Evolutionary conservation across 2,797 vertebrate species (phyloP), one percentile per base, ranked within the genome.

Genomic region (Aphelocoma californica): DNA sequence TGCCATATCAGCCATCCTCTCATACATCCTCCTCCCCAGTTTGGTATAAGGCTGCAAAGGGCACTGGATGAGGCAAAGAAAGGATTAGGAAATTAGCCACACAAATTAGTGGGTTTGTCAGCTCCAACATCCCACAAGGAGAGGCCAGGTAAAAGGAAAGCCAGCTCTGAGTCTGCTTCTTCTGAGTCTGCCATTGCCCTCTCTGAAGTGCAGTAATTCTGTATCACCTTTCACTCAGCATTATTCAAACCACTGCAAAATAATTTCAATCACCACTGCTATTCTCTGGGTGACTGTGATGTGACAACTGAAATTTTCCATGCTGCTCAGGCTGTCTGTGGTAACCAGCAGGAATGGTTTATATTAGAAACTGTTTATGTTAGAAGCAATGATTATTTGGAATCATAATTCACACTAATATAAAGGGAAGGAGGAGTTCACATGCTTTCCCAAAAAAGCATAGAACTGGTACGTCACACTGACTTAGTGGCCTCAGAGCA

Each of bases 321-420:
- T 88, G 89, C 53, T 0, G 0, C 56, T 69, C 25, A 28, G 71
- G 42, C 90, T 62, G 65, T 13, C 88, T 78, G 91, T 65, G 60
- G 79, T 54, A 93, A 88, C 56, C 34, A 90, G 73, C 44, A 47
- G n/a, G 88, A 74, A 92, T 40, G 72, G 90, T 95, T 97, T 94
- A 75, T 69, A 86, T 81, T 84, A 96, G 45, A 93, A 94, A 83
- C 71, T 95, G 83, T 95, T 96, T 96, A 94, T 74, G 70, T 90
- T 91, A 82, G 61, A 86, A 86, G 74, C n/a, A 81, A 40, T 50
- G 71, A 81, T 87, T 51, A 90, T 81, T 44, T 3, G 71, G 85
- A 88, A 65, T 48, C 67, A 91, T 94, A 84, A 92, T 72, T 95
- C 72, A 93, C 31, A 31, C 42, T 70, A 82, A 87, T 85, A 74